These are phyloP conservation scores for Thomomys bottae DNA, from an alignment of 2,113 vertebrate genomes.

Conservation along the genomic window DNA sequence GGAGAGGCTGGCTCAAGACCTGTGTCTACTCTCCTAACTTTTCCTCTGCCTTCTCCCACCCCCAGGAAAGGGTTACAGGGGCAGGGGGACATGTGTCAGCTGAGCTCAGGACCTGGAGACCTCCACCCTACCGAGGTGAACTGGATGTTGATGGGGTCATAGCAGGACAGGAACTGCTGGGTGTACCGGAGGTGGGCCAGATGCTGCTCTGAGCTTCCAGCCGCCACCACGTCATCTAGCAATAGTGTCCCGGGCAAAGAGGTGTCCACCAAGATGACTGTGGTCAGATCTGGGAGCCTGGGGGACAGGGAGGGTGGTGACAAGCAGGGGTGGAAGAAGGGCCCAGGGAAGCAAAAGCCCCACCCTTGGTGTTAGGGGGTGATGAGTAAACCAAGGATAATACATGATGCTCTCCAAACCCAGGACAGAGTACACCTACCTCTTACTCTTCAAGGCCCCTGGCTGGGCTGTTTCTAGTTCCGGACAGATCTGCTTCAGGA, in stretches of 20 bases:
- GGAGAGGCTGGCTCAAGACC: background rate
- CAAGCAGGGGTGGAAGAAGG: background rate
- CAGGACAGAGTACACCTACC: slow-evolving; percentile 82
- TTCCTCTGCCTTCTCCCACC: background rate
- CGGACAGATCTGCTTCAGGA: slow-evolving; percentile 92
- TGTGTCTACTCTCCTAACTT: background rate
- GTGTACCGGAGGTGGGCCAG: slow-evolving; percentile 85
- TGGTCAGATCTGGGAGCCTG: slow-evolving; percentile 92
- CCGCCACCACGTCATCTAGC: slow-evolving; percentile 91
- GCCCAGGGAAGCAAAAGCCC: background rate
- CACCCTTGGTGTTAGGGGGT: background rate
- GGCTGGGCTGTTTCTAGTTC: slow-evolving; percentile 89
- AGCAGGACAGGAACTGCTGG: slow-evolving; percentile 87
- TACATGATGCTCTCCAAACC: background rate
- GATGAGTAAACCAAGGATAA: background rate
- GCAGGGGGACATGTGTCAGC: background rate
- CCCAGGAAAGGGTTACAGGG: background rate
- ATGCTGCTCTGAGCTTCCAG: slow-evolving; percentile 84
- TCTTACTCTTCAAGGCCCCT: slow-evolving; percentile 90
- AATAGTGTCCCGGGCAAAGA: slow-evolving; percentile 90
- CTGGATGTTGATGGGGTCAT: slow-evolving; percentile 95
- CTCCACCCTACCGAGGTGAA: slow-evolving; percentile 93
- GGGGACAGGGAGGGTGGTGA: background rate
- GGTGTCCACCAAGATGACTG: slow-evolving; percentile 88
- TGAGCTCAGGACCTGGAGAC: background rate